Base-by-base conservation (phyloP, 2,888 invertebrate species). In the Cloeon dipterum region DNA sequence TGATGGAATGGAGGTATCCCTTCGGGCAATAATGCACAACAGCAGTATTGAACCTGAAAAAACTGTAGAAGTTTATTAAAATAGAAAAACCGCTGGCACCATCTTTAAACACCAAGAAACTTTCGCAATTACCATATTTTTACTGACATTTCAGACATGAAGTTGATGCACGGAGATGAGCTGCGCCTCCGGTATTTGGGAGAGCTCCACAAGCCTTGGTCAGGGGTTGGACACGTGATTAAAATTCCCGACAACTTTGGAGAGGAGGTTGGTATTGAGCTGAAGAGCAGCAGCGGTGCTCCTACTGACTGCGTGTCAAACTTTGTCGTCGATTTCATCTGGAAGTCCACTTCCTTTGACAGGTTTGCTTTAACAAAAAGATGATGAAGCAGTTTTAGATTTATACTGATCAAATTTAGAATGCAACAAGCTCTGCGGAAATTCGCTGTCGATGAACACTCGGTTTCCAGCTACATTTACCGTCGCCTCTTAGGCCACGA, bases 141-240 rank as follows among this genome's bases (percentile, higher is more conserved):
- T 11, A 25, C n/a, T 34, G 19, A 14, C 10, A 8, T 16, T 34
- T 18, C 49, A 63, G 96, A 94, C 51, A 93, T 96, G 88, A 89
- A 93, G 53, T 59, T 98, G 37, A 96, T 98, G 94, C 94, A 94
- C 52, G 98, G 98, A 5, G 98, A 98, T 62, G 98, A 98, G 54
- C 57, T 98, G 38, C 66, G 89, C 47, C 62, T 98, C 45, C 75
- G 93, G 49, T 91, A 88, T 49, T 72, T 88, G 1, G 93, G 93
- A 0, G 93, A 93, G 52, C 57, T 85, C 49, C 85, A 88, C 53
- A 89, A 88, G 52, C 70, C 83, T 0, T 99, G 98, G 98, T 78
- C 78, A n/a, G 91, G 91, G 21, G 82, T 93, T 10, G 98, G 98
- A 0, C 94, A 96, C 54, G 94, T 98, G 33, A 93, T 98, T 50